Percentiles rank a stretch among this genome's conserved stretches.
Conservation (phyloP, 92 coral and sea anemone genomes). For the Diadumene lineata region DNA sequence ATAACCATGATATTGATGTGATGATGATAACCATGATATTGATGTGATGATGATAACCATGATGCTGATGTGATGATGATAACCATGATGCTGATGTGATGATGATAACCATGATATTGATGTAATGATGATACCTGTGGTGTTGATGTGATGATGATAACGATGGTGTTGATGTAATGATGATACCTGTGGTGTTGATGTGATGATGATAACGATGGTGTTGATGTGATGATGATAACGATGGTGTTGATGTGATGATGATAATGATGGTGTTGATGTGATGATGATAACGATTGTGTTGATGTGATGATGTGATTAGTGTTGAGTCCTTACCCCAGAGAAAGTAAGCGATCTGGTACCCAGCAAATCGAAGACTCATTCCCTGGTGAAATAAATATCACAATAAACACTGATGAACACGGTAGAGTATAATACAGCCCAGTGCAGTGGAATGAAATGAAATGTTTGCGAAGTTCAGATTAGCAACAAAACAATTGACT, state of each 20-base stretch:
- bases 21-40: neutral
- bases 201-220: neutral
- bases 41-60: neutral
- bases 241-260: neutral
- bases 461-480: too few species aligned
- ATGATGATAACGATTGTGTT: neutral
- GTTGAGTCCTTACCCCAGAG: slow-evolving; percentile 48
- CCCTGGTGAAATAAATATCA: too few species aligned
- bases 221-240: neutral
- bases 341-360: slow-evolving; percentile 66
- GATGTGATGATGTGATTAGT: neutral
- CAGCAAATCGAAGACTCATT: slow-evolving; percentile 54
- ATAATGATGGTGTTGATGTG: neutral
- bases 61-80: neutral
- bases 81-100: neutral
- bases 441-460: too few species aligned
- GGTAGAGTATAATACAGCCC: too few species aligned
- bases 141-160: neutral
- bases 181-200: neutral
- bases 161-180: neutral
- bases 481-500: too few species aligned
- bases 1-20: neutral
- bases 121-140: too few species aligned
- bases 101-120: neutral
- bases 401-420: too few species aligned